Evolutionary conservation across 2,113 vertebrate species (phyloP).

Genomic region (Sterrhoptilus dennistouni): DNA sequence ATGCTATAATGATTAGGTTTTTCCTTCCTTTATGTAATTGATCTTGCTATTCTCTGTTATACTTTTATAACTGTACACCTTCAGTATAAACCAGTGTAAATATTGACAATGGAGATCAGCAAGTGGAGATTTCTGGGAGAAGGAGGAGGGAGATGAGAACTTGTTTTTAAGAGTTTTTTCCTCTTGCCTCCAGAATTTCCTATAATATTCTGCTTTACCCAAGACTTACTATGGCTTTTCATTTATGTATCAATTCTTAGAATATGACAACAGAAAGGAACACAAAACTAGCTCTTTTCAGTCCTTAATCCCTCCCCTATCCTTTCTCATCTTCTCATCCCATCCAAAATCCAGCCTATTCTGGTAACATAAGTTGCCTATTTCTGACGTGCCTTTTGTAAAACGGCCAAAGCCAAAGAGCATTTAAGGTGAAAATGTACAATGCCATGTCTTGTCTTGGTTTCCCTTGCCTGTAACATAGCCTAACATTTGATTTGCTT

Average conservation of each 20-base stretch:
- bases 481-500: slow-evolving; percentile 18
- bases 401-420: background rate
- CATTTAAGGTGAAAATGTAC: slow-evolving; percentile 37
- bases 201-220: background rate
- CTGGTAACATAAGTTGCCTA: slow-evolving; percentile 9
- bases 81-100: background rate
- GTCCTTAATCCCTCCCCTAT: background rate
- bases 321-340: background rate
- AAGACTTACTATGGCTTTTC: background rate
- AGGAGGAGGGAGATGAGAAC: background rate
- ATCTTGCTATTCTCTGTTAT: background rate
- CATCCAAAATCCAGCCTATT: background rate
- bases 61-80: background rate
- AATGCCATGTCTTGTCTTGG: background rate
- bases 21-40: background rate
- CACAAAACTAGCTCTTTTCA: background rate
- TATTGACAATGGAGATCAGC: background rate
- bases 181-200: background rate
- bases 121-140: slow-evolving; percentile 10
- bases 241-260: background rate
- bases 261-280: background rate
- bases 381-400: slow-evolving; percentile 31
- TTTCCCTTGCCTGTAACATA: slow-evolving; percentile 1
- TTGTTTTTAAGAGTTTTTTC: background rate
- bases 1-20: background rate